Conservation (phyloP, 2,888 invertebrate genomes). For the Polymixis lichenea region DNA sequence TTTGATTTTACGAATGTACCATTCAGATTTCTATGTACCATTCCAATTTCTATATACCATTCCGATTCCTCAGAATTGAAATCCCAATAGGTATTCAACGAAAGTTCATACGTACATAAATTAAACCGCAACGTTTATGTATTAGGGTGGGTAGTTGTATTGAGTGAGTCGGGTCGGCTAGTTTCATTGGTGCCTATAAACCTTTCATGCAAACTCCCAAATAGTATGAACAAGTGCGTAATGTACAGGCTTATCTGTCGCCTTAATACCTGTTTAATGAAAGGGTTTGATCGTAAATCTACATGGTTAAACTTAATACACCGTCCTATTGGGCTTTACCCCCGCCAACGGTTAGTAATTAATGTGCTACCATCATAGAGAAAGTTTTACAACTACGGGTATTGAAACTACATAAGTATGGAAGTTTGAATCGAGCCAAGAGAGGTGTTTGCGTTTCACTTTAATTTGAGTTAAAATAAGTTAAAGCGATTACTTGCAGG, state of each 20-base stretch:
- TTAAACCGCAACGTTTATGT: slow-evolving; percentile 81
- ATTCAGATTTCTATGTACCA: slow-evolving; percentile 58
- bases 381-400: slow-evolving; percentile 87
- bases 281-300: slow-evolving; percentile 90
- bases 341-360: slow-evolving; percentile 84
- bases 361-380: slow-evolving; percentile 87
- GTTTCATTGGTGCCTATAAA: slow-evolving; percentile 83
- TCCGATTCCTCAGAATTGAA: slow-evolving; percentile 66
- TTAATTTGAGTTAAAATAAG: slow-evolving; percentile 85
- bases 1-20: slow-evolving; percentile 66
- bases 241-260: slow-evolving; percentile 87
- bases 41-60: slow-evolving; percentile 59
- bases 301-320: slow-evolving; percentile 88
- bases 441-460: slow-evolving; percentile 84
- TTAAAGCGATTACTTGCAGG: slow-evolving; percentile 76
- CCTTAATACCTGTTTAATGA: slow-evolving; percentile 90
- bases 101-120: slow-evolving; percentile 79
- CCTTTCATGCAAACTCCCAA: slow-evolving; percentile 83
- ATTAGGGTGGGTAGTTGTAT: slow-evolving; percentile 80
- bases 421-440: slow-evolving; percentile 84
- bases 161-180: slow-evolving; percentile 78
- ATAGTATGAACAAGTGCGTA: slow-evolving; percentile 87
- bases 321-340: slow-evolving; percentile 85
- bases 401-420: slow-evolving; percentile 88
- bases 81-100: slow-evolving; percentile 67